These are phyloP conservation scores for Coecobrya sp. DNA, from an alignment of 2,888 invertebrate genomes.

Conservation along the genomic window DNA sequence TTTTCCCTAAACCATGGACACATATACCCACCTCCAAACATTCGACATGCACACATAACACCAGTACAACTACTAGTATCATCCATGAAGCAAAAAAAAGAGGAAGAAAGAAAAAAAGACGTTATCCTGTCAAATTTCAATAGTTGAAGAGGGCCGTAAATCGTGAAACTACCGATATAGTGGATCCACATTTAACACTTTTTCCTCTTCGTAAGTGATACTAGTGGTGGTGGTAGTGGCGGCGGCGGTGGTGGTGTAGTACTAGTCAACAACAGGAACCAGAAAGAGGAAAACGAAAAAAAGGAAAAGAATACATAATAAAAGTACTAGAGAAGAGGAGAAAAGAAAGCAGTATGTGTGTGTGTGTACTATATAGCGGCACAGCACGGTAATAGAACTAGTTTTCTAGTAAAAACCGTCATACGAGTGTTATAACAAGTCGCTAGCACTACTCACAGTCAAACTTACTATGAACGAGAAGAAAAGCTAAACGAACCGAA, in stretches of 20 bases:
- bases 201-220: conserved; percentile 73
- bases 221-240: conserved; percentile 51
- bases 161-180: conserved; percentile 81
- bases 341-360: conserved; percentile 20
- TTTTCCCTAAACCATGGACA: conserved; percentile 53
- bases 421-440: not conserved
- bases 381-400: conserved; percentile 9
- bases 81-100: conserved; percentile 47
- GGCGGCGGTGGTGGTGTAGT: conserved; percentile 30
- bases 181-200: conserved; percentile 84
- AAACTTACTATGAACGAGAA: conserved; percentile 46
- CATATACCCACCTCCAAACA: conserved; percentile 8
- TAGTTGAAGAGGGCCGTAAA: conserved; percentile 84
- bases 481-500: conserved; percentile 59
- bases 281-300: conserved; percentile 34
- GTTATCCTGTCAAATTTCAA: conserved; percentile 84
- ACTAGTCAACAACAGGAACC: conserved; percentile 73
- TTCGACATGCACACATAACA: not conserved
- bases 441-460: conserved; percentile 35
- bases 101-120: conserved; percentile 73
- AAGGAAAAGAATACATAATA: conserved; percentile 63
- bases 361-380: not conserved
- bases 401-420: not conserved
- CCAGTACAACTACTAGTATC: not conserved
- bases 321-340: conserved; percentile 33